phyloP scores from a whole-genome alignment of 2,113 vertebrate species.

The Myiozetetes cayanensis region DNA sequence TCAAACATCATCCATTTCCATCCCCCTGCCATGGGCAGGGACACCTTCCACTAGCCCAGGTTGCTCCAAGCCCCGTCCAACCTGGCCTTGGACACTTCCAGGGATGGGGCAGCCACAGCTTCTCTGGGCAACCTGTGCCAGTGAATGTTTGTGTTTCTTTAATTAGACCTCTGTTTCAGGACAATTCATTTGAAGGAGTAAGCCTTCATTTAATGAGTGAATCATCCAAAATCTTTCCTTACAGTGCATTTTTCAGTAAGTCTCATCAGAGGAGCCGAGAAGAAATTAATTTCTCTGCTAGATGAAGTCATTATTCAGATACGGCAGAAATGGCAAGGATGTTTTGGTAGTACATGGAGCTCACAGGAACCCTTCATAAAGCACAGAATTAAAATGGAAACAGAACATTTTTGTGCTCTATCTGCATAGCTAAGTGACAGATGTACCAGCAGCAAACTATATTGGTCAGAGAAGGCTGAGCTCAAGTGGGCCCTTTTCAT shows the following conservation, averaged over 20 bases:
- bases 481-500: conserved; percentile 12
- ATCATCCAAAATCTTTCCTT: not conserved
- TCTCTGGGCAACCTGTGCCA: not conserved
- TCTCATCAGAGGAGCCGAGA: not conserved
- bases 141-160: not conserved
- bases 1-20: not conserved
- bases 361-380: not conserved
- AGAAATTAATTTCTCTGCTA: not conserved
- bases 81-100: not conserved
- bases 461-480: not conserved
- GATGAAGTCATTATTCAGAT: not conserved
- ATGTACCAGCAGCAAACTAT: not conserved
- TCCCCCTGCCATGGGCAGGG: not conserved
- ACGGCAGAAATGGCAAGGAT: not conserved
- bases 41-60: not conserved
- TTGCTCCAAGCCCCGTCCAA: not conserved
- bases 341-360: not conserved
- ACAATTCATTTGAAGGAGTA: not conserved
- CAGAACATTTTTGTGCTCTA: not conserved
- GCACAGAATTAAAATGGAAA: not conserved
- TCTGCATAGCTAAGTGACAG: not conserved
- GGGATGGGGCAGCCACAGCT: not conserved
- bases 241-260: not conserved
- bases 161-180: not conserved
- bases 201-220: not conserved